phyloP scores from a whole-genome alignment of 2,888 invertebrate genomes.

The Galerucella nymphaeae region DNA sequence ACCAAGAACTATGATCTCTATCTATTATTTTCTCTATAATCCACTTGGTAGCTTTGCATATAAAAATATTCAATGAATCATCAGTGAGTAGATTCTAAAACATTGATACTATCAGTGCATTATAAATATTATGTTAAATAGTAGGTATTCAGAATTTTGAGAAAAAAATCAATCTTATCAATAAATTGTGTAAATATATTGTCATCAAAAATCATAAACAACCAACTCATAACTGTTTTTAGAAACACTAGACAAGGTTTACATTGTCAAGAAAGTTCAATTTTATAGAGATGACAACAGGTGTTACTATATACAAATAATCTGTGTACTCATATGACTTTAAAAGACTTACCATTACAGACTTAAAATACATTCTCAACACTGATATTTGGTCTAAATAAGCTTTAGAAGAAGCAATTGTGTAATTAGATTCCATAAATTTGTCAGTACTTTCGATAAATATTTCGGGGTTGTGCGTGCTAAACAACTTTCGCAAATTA shows the following conservation, averaged over 20 bases:
- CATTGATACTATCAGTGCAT: not conserved
- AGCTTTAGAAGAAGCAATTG: not conserved
- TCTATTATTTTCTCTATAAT: constrained; percentile 40
- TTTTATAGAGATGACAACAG: no score
- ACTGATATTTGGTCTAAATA: constrained; percentile 2
- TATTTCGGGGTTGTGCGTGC: not conserved
- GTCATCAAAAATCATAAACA: not conserved
- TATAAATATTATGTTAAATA: no score
- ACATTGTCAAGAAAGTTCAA: not conserved
- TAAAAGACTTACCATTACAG: not conserved
- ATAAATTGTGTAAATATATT: no score
- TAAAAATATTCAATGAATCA: constrained; percentile 20
- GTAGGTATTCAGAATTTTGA: no score
- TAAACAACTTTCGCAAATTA: not conserved
- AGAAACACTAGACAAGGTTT: not conserved
- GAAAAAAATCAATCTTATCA: no score
- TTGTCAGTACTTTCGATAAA: not conserved
- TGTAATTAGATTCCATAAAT: not conserved
- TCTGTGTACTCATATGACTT: no score
- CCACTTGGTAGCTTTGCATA: constrained; percentile 26
- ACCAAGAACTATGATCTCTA: constrained; percentile 36
- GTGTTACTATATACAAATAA: no score
- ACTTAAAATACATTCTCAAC: not conserved
- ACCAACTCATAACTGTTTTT: not conserved
- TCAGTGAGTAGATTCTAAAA: constrained; percentile 35